A percentile compares a stretch with the other conserved stretches of the same genome.
Evolutionary conservation across 2,797 vertebrate genomes (phyloP).

Genomic region (Takifugu ocellatus): DNA sequence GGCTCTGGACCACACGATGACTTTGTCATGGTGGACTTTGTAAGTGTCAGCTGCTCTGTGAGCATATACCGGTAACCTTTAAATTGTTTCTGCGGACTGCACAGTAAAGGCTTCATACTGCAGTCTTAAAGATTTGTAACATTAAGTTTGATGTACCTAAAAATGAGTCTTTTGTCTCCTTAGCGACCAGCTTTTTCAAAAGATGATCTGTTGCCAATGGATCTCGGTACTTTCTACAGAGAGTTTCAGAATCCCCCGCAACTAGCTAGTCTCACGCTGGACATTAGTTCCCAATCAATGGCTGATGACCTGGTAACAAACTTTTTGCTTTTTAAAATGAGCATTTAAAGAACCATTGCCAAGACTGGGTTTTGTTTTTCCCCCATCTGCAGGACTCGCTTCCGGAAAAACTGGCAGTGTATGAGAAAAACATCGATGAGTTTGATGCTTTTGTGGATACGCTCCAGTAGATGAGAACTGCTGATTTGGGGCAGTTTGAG

Average conservation of each 20-base stretch:
- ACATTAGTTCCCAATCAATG: constrained; percentile 97
- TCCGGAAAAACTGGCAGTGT: constrained; percentile 94
- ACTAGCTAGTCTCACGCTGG: constrained; percentile 92
- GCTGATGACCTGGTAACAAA: constrained; percentile 90
- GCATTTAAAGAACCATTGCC: neutral
- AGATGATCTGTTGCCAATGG: constrained; percentile 97
- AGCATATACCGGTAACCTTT: too few species aligned
- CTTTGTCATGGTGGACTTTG: constrained; percentile 97
- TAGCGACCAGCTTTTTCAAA: constrained; percentile 98
- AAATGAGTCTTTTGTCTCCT: neutral
- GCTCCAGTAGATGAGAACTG: constrained; percentile 80
- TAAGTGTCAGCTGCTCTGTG: constrained; percentile 66
- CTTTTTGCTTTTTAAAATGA: fast-evolving
- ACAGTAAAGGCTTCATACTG: too few species aligned
- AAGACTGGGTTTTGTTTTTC: neutral
- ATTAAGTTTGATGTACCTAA: too few species aligned
- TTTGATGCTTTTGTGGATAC: constrained; percentile 98
- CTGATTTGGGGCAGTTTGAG: neutral
- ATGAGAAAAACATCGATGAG: constrained; percentile 96
- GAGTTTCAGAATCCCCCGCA: constrained; percentile 99
- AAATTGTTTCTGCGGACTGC: too few species aligned
- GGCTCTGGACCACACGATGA: constrained; percentile 89
- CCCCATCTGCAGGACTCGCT: constrained; percentile 84
- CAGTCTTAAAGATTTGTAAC: too few species aligned
- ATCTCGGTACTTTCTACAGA: constrained; percentile 95